These are phyloP conservation scores for Metalampra italica DNA, from an alignment of 2,888 invertebrate genomes.

Conservation along the genomic window DNA sequence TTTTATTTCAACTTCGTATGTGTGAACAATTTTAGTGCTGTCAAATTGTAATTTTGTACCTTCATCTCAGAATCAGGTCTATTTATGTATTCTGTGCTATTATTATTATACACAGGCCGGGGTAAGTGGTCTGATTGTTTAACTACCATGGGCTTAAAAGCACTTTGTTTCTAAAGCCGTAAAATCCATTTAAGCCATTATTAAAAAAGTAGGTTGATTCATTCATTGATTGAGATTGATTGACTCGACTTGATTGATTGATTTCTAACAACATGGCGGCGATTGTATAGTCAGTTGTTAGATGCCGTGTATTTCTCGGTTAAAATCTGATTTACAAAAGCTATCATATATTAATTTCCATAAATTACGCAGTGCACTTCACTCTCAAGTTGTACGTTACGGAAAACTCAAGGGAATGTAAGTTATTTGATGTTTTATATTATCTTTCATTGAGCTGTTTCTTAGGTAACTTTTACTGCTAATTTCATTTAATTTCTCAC, in stretches of 20 bases:
- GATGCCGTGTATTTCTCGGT: conserved; percentile 26
- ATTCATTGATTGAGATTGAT: background rate
- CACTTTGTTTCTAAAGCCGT: no score
- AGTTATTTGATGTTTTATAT: conserved; percentile 10
- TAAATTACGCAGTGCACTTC: background rate
- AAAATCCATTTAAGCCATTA: no score
- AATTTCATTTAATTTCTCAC: conserved; percentile 39
- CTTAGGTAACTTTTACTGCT: conserved; percentile 36
- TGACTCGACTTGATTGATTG: background rate
- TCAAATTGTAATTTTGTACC: no score
- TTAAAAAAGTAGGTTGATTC: background rate
- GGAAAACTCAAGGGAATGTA: conserved; percentile 6
- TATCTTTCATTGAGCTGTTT: conserved; percentile 24
- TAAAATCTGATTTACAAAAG: conserved; percentile 19
- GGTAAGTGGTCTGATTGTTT: no score
- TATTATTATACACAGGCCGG: no score
- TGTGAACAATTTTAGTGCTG: no score
- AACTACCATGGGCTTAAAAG: no score
- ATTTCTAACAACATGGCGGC: conserved; percentile 69
- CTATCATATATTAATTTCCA: conserved; percentile 10
- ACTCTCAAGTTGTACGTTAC: conserved; percentile 9
- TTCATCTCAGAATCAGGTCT: no score
- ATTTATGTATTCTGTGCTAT: no score
- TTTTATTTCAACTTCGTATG: no score
- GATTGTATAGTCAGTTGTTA: conserved; percentile 53